phyloP scores from a whole-genome alignment of 2,113 vertebrate species.

The Calidris pygmaea region DNA sequence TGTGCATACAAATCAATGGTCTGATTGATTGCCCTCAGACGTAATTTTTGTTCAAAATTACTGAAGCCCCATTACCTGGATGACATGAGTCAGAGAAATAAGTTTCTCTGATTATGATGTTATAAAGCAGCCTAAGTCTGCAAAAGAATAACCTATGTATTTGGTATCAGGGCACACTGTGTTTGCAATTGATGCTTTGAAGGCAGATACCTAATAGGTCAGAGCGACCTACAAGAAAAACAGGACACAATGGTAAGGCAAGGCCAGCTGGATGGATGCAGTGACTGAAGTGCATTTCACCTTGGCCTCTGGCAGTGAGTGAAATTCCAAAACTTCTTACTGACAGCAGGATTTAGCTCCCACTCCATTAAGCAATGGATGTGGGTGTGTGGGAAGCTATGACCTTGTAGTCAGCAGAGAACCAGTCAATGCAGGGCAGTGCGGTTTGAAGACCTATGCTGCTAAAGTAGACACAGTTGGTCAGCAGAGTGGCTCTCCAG shows the following conservation, averaged over 20 bases:
- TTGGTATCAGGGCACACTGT: background rate
- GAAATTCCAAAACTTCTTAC: background rate
- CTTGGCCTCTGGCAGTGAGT: background rate
- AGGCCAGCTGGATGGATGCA: background rate
- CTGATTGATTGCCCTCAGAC: conserved; percentile 6
- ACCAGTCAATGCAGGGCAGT: background rate
- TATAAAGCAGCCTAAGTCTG: background rate
- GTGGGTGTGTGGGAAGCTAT: background rate
- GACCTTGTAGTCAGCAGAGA: background rate
- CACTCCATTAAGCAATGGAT: background rate
- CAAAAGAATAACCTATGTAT: background rate
- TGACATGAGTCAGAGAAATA: conserved; percentile 2
- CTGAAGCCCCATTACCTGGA: background rate
- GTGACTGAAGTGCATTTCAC: background rate
- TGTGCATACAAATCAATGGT: background rate
- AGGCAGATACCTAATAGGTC: background rate
- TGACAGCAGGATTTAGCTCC: background rate
- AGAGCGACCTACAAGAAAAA: background rate
- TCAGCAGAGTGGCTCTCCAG: background rate
- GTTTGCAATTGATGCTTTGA: background rate
- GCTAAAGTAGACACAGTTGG: background rate
- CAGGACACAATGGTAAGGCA: background rate
- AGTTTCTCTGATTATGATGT: background rate
- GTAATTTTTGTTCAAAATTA: conserved; percentile 24
- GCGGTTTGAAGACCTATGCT: background rate